phyloP scores from a whole-genome alignment of 2,797 vertebrate genomes.

The Steatocranus sp. region DNA sequence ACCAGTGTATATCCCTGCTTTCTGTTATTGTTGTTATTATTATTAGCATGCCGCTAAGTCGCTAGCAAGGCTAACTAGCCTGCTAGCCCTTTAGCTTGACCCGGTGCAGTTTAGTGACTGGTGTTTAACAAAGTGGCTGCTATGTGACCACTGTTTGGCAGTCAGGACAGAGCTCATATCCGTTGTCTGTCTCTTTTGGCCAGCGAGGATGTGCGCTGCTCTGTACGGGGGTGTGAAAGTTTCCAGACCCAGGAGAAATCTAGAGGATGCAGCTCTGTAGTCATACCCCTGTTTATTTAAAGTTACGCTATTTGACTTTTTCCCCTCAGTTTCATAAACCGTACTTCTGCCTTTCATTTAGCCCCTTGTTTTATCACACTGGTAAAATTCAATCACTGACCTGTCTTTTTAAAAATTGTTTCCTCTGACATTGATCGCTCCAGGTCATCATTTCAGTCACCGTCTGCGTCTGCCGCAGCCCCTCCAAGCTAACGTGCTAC shows the following conservation, averaged over 20 bases:
- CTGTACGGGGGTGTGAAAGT: conserved; percentile 23
- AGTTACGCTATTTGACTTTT: not conserved
- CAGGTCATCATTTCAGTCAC: not conserved
- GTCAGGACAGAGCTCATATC: not conserved
- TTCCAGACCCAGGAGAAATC: not conserved
- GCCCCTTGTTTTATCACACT: not conserved
- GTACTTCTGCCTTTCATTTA: not conserved
- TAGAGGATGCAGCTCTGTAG: not conserved
- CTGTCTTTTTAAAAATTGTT: not conserved
- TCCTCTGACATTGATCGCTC: not conserved
- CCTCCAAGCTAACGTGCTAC: not conserved
- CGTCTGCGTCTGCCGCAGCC: not conserved
- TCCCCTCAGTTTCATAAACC: fast-evolving
- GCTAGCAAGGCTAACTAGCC: conserved; percentile 45
- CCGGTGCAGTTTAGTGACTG: not conserved
- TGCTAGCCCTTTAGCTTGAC: conserved; percentile 25
- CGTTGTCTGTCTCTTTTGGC: not conserved
- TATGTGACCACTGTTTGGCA: conserved; percentile 5
- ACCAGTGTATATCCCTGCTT: not conserved
- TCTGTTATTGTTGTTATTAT: conserved; percentile 2
- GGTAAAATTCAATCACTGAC: not conserved
- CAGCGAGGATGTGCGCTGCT: not conserved
- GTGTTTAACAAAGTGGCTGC: conserved; percentile 17
- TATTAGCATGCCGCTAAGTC: conserved; percentile 43
- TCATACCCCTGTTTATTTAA: not conserved